Evolutionary conservation across 1,140 invertebrate genomes (phyloP).

Genomic region (Lamellibrachia luymesi): DNA sequence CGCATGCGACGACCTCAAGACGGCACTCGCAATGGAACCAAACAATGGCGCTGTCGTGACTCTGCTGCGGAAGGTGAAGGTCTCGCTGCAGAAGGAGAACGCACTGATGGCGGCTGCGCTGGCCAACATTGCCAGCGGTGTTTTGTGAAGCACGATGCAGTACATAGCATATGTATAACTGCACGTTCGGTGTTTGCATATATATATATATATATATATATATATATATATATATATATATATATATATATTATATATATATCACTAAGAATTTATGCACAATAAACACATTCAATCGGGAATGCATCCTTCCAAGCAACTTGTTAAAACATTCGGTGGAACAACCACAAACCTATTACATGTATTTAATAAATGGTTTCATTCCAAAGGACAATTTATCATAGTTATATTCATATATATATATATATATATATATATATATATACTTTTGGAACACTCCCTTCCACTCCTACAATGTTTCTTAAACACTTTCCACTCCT

Average conservation of each 20-base stretch:
- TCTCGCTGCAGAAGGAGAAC: background rate
- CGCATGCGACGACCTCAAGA: conserved; percentile 39
- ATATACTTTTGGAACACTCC: too few species aligned
- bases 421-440: too few species aligned
- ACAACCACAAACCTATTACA: too few species aligned
- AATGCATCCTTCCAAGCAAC: background rate
- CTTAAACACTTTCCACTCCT: too few species aligned
- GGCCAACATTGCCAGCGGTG: background rate
- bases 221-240: background rate
- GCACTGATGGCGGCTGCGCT: background rate
- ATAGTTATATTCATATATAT: too few species aligned
- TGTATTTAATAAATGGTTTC: too few species aligned
- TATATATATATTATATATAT: background rate
- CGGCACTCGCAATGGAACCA: conserved; percentile 35
- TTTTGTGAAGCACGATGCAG: background rate
- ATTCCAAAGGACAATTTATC: too few species aligned
- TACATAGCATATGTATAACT: background rate
- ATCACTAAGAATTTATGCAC: background rate
- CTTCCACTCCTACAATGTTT: too few species aligned
- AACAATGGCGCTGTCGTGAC: conserved; percentile 29
- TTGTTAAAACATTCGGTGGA: too few species aligned
- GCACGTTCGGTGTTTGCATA: background rate
- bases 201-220: background rate
- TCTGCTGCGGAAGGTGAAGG: background rate
- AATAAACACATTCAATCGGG: background rate